Percentiles rank a stretch among this genome's conserved stretches.
Conservation (phyloP, 1,140 invertebrate genomes). For the Sinella curviseta region DNA sequence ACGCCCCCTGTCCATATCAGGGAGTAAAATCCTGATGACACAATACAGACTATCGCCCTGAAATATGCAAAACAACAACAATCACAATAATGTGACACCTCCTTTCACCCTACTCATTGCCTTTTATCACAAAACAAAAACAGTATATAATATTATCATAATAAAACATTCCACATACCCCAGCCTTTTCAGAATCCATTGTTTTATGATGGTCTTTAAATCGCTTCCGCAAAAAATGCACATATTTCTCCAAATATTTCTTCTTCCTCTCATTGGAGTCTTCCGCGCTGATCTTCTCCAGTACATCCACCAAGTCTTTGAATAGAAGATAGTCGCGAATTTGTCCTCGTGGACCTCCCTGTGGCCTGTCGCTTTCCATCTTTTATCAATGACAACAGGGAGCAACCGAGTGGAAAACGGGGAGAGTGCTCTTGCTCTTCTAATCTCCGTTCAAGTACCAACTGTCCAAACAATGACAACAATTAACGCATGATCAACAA, state of each 20-base stretch:
- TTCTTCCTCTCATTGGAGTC: constrained; percentile 56
- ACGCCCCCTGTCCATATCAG: constrained; percentile 66
- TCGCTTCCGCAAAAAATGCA: constrained; percentile 58
- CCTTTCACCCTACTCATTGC: too few relatives aligned
- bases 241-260: constrained; percentile 60
- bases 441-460: too few relatives aligned
- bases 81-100: not conserved
- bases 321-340: constrained; percentile 52
- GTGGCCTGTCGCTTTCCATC: too few relatives aligned
- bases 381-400: too few relatives aligned
- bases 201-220: constrained; percentile 54
- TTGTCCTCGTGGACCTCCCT: too few relatives aligned
- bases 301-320: constrained; percentile 57
- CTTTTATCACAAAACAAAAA: constrained; percentile 41
- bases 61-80: constrained; percentile 35
- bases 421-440: too few relatives aligned
- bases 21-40: constrained; percentile 70
- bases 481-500: too few relatives aligned
- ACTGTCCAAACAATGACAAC: too few relatives aligned
- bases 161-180: constrained; percentile 38
- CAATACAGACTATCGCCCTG: constrained; percentile 65
- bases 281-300: constrained; percentile 60
- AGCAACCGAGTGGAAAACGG: too few relatives aligned
- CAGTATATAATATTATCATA: constrained; percentile 30
- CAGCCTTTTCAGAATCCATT: constrained; percentile 49